Evolutionary conservation across 2,888 invertebrate genomes (phyloP), one percentile per base, ranked within the genome.

Genomic region (Calliphora vomitoria): DNA sequence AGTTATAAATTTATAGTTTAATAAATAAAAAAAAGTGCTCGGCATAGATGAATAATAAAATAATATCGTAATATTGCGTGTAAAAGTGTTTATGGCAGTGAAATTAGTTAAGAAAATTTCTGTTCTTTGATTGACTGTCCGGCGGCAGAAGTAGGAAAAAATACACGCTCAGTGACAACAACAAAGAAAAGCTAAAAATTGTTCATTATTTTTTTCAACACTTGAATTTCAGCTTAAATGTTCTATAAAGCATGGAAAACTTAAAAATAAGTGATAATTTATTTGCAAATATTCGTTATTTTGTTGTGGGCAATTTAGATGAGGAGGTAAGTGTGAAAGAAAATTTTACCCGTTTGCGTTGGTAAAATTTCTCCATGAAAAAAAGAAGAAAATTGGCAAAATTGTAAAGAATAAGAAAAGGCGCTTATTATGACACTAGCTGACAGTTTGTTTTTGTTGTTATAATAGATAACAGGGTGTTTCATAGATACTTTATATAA

Each of bases 231-330:
- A 38, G 62, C 15, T 35, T 68, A 41, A 79, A 81, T 82, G 69
- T 60, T 35, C 35, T 87, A 13, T 85, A 82, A 55, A 90, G 90
- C 89, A 93, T 93, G 92, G 93, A 93, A 89, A 92, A 92, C 89
- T 88, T 93, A 62, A 92, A 92, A 90, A 91, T 93, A 78, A 93
- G 92, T 89, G 93, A 93, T 78, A 92, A 92, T 90, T 90, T 98
- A 90, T 98, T 98, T 94, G 96, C 96, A 93, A 96, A 96, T 95
- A 96, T 98, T 90, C 97, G 97, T 93, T 98, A 96, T 94, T 97
- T 96, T 94, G 95, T 97, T 91, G 97, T 96, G 92, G 97, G 97
- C 90, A 96, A 96, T 94, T 95, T 97, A 91, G 95, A 95, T 90
- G 95, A 96, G 92, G 95, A 96, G 95, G 97, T 97, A 92, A 92